phyloP scores from a whole-genome alignment of 2,113 vertebrate genomes.

The Mormyrus lacerda region DNA sequence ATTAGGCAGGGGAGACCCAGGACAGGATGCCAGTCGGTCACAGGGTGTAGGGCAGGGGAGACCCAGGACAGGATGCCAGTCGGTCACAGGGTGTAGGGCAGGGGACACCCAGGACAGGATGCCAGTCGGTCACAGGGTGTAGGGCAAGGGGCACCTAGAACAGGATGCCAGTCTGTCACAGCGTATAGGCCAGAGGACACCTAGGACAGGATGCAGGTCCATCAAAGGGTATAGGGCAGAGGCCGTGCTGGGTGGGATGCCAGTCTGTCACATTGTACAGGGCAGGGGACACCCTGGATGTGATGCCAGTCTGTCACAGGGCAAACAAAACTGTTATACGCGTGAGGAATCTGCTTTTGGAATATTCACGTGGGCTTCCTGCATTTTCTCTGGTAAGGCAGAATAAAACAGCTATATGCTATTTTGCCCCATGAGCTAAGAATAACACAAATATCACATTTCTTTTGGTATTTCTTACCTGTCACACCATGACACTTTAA shows the following conservation, averaged over 20 bases:
- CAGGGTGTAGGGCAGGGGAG: background rate
- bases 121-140: background rate
- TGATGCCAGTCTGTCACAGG: background rate
- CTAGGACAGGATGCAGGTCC: background rate
- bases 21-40: background rate
- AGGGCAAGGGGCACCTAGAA: background rate
- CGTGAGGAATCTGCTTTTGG: background rate
- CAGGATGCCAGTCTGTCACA: background rate
- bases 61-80: background rate
- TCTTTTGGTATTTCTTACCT: background rate
- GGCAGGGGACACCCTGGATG: background rate
- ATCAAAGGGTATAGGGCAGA: background rate
- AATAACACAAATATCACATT: background rate
- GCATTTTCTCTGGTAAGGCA: background rate
- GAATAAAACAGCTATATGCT: background rate
- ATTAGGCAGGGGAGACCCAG: background rate
- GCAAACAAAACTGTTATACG: background rate
- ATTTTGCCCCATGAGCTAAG: background rate
- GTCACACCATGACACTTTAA: background rate
- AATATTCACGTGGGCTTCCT: background rate
- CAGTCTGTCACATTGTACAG: background rate
- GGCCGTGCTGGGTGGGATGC: background rate
- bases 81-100: background rate
- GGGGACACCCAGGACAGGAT: background rate
- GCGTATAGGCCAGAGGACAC: background rate